Conservation (phyloP, 2,888 invertebrate species). For the Plebejus argus region DNA sequence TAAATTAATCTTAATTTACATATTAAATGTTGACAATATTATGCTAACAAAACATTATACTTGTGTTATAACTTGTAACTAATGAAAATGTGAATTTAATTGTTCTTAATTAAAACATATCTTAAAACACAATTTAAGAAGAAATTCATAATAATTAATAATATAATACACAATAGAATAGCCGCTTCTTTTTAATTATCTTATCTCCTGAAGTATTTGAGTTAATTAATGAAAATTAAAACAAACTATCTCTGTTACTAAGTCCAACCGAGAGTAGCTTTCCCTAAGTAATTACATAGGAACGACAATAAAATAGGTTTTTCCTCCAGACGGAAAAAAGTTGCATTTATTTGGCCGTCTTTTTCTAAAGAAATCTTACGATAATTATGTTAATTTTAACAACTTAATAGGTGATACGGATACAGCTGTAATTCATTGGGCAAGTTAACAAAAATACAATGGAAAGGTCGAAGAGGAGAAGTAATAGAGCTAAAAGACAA, state of each 20-base stretch:
- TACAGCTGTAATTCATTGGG: too few relatives aligned
- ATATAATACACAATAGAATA: neutral
- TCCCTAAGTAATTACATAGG: neutral
- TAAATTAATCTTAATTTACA: too few relatives aligned
- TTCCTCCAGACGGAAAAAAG: neutral
- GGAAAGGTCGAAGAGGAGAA: too few relatives aligned
- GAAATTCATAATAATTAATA: constrained; percentile 15
- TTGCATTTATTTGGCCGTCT: neutral
- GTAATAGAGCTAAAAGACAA: too few relatives aligned
- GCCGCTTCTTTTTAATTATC: neutral
- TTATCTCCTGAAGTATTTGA: neutral
- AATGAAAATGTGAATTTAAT: neutral
- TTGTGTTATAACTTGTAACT: neutral
- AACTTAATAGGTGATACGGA: neutral
- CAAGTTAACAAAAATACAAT: too few relatives aligned
- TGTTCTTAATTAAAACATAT: neutral
- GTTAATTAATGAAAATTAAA: constrained; percentile 14
- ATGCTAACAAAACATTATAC: neutral
- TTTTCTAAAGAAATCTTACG: neutral
- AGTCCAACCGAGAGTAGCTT: neutral
- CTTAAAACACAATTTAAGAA: neutral
- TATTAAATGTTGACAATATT: too few relatives aligned
- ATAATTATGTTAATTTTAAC: neutral
- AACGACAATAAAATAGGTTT: constrained; percentile 5
- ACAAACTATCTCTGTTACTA: neutral